Evolutionary conservation across 2,797 vertebrate species (phyloP), one percentile per base, ranked within the genome.

Genomic region (Tangara arthus): DNA sequence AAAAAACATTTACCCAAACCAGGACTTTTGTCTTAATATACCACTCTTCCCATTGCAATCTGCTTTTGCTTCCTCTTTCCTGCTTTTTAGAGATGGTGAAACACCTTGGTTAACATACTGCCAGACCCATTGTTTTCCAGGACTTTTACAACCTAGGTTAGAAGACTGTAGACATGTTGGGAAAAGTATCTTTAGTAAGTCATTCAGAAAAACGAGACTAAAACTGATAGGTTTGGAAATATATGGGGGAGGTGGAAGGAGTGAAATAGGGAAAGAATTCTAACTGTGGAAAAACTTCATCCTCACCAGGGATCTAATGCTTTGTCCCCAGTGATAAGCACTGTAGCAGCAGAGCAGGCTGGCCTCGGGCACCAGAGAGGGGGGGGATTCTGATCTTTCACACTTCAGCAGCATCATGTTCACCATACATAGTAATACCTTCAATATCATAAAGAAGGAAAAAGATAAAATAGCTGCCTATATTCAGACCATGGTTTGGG

Each of bases 221-320:
- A 94, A 90, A 70, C 63, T 6, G 30, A 60, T n/a, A 83, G 61
- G 39, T 86, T 71, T 94, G 82, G 57, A 96, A 86, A 88, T 68
- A 53, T 12, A 49, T 35, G 65, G 69, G 57, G 66, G 66, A 91
- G 49, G 70, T 30, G 27, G 42, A 70, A 85, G 18, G 23, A 80
- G 23, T 49, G n/a, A 86, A 89, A 89, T 1, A 64, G 37, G 42
- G 50, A 32, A 82, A 49, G 34, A 87, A 87, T 57, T 80, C 9
- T 76, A 59, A 37, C 46, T 37, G 53, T 64, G 50, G 55, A 50
- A 70, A 87, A 80, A 14, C 41, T 70, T 89, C 12, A 59, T 34
- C 44, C 64, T 73, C 79, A 80, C 32, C 11, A 3, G 69, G 73
- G 27, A 46, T 56, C 14, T 46, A n/a, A 41, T 8, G 61, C n/a